These are phyloP conservation scores for Burhinus bistriatus DNA, from an alignment of 2,113 vertebrate species.

Conservation along the genomic window DNA sequence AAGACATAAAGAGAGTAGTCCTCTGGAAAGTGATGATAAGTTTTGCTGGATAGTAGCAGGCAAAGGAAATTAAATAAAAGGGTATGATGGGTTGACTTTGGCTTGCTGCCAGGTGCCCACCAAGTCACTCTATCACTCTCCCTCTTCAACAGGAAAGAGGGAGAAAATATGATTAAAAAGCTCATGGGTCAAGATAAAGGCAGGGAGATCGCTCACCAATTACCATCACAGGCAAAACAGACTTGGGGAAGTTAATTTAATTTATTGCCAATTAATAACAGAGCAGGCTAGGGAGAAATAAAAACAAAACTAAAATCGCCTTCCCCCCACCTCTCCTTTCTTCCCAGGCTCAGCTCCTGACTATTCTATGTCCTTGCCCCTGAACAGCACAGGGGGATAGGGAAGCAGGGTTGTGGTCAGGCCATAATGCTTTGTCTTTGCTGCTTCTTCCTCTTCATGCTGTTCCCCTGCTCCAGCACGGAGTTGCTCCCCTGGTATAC, in stretches of 20 bases:
- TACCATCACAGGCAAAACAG: neutral
- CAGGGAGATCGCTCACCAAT: neutral
- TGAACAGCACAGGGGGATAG: accelerated
- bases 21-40: neutral
- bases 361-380: neutral
- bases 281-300: neutral
- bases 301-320: neutral
- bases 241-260: neutral
- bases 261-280: neutral
- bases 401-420: neutral
- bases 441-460: neutral
- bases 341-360: neutral
- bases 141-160: neutral
- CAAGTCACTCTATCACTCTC: neutral
- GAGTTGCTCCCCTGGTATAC: accelerated
- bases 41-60: neutral
- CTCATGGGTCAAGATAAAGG: neutral
- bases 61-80: neutral
- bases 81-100: neutral
- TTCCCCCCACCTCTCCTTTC: neutral
- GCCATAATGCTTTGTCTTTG: neutral
- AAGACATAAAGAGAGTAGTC: neutral
- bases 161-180: neutral
- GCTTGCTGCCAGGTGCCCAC: neutral
- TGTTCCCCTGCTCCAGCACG: neutral